Conservation (phyloP, 2,797 vertebrate genomes). For the Darevskia nairensis region DNA sequence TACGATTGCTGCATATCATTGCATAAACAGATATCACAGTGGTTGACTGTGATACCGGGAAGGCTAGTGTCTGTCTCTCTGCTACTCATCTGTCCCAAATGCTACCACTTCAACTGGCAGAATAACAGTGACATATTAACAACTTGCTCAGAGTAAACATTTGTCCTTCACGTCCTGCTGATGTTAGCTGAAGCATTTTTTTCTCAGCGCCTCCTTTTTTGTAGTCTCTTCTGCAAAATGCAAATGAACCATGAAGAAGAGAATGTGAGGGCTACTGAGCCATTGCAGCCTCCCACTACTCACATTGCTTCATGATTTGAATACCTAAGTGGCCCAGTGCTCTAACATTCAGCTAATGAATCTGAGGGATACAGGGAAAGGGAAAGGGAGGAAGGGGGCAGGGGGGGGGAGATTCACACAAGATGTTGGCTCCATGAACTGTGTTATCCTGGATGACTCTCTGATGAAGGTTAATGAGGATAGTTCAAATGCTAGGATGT, state of each 20-base stretch:
- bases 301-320: slow-evolving; percentile 69
- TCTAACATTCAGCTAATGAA: slow-evolving; percentile 76
- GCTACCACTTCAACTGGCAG: background rate
- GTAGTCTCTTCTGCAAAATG: slow-evolving; percentile 73
- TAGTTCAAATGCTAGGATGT: slow-evolving; percentile 71
- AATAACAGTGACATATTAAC: slow-evolving; percentile 59
- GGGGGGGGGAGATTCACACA: slow-evolving; percentile 20
- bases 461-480: slow-evolving; percentile 76
- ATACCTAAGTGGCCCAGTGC: slow-evolving; percentile 71
- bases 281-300: slow-evolving; percentile 69
- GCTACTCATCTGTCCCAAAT: background rate
- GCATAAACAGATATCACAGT: background rate
- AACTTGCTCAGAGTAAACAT: slow-evolving; percentile 66
- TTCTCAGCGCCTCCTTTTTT: slow-evolving; percentile 55
- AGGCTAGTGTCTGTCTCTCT: background rate
- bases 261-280: slow-evolving; percentile 73
- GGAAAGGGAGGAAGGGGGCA: background rate
- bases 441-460: slow-evolving; percentile 67
- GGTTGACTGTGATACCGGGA: background rate
- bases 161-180: slow-evolving; percentile 71
- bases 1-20: background rate
- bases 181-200: slow-evolving; percentile 70
- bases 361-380: slow-evolving; percentile 49
- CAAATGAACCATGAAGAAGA: slow-evolving; percentile 74
- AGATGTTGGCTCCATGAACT: slow-evolving; percentile 65